A percentile compares a stretch with the other conserved stretches of the same genome.
phyloP scores from a whole-genome alignment of 1,140 invertebrate genomes.

The Sycophila sp. region DNA sequence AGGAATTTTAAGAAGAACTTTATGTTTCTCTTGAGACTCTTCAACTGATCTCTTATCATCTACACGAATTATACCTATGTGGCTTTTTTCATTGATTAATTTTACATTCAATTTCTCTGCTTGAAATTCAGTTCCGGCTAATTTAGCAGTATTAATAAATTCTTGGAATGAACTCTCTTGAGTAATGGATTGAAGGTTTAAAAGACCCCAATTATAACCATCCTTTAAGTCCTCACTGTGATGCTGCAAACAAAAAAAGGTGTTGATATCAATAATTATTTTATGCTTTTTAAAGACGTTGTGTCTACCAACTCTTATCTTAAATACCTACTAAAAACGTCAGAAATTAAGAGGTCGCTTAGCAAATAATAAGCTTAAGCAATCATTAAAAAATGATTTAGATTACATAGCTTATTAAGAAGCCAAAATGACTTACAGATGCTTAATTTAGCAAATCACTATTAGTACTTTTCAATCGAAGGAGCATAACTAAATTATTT shows the following conservation, averaged over 20 bases:
- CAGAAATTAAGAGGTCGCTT: no score
- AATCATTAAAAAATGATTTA: neutral
- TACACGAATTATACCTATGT: no score
- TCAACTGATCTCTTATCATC: slow-evolving; percentile 73
- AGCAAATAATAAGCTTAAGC: neutral
- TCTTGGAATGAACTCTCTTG: slow-evolving; percentile 96
- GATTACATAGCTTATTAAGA: neutral
- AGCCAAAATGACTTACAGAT: no score
- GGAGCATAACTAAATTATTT: no score
- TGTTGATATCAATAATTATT: neutral
- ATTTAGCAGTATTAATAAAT: slow-evolving; percentile 91
- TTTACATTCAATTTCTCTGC: slow-evolving; percentile 90
- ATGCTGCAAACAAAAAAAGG: slow-evolving; percentile 70
- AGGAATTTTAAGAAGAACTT: slow-evolving; percentile 78
- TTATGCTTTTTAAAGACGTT: no score
- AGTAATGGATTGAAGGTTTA: slow-evolving; percentile 93
- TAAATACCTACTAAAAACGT: no score
- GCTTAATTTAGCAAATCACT: no score
- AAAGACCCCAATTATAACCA: slow-evolving; percentile 88
- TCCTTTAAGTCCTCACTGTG: slow-evolving; percentile 90
- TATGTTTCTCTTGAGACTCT: slow-evolving; percentile 74
- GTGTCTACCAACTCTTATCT: no score
- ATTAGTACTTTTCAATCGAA: no score
- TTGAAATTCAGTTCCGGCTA: slow-evolving; percentile 93
- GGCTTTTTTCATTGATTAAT: slow-evolving; percentile 74